Conservation (phyloP, 2,797 vertebrate species). For the Sphenopsis melanotis region DNA sequence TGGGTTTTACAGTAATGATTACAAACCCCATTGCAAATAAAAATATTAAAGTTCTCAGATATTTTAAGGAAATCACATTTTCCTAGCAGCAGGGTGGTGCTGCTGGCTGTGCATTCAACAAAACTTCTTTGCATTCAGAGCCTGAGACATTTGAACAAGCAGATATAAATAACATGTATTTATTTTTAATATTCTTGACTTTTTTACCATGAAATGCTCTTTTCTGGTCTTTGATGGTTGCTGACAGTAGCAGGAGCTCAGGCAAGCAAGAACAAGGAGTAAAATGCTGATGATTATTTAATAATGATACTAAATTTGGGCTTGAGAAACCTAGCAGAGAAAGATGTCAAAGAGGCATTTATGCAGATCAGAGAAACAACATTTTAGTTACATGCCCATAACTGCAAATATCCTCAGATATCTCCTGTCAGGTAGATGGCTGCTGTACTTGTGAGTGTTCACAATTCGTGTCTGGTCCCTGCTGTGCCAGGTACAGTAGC, state of each 20-base stretch:
- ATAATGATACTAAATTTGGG: not conserved
- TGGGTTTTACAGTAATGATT: not conserved
- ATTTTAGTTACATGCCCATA: not conserved
- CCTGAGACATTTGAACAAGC: not conserved
- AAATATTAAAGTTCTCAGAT: not conserved
- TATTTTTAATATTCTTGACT: not conserved
- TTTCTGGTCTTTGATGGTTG: not conserved
- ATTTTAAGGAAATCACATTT: not conserved
- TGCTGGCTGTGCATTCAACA: not conserved
- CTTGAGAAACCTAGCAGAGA: not conserved
- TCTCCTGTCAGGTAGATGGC: not conserved
- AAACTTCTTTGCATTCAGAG: not conserved
- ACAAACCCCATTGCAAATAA: not conserved
- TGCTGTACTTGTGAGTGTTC: not conserved
- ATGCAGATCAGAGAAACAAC: not conserved
- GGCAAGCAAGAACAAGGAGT: not conserved
- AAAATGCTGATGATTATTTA: not conserved
- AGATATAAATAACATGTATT: not conserved
- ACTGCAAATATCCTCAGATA: not conserved
- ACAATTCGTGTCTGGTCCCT: fast-evolving
- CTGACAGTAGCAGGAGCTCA: not conserved
- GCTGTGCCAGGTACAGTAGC: not conserved
- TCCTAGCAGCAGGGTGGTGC: not conserved
- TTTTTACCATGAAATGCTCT: not conserved
- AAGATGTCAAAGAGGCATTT: not conserved